A percentile compares a stretch with the other conserved stretches of the same genome.
Conservation (phyloP, 2,888 invertebrate genomes). For the Drosophila mimetica region DNA sequence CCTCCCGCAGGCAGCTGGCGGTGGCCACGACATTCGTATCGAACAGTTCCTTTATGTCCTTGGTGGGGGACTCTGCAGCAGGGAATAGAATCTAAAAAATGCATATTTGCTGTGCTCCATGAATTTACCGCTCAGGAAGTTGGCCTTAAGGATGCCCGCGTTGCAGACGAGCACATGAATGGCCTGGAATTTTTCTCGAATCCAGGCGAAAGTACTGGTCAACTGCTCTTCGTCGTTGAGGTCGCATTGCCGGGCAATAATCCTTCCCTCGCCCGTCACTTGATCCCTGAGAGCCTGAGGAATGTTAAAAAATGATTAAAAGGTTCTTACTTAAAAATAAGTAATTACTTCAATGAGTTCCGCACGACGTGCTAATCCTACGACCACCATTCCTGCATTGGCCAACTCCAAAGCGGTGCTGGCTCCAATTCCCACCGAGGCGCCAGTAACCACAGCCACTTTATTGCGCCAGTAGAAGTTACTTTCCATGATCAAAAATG, state of each 20-base stretch:
- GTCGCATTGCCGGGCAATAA: conserved; percentile 82
- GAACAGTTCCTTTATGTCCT: conserved; percentile 82
- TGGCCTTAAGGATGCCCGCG: conserved; percentile 83
- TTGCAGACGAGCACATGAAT: conserved; percentile 84
- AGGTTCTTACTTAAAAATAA: too few relatives aligned
- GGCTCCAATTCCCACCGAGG: conserved; percentile 85
- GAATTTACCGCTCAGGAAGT: conserved; percentile 77
- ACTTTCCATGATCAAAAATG: conserved; percentile 31
- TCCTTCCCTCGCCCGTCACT: conserved; percentile 82
- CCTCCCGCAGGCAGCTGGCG: conserved; percentile 86
- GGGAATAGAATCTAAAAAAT: background rate
- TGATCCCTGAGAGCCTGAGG: conserved; percentile 74
- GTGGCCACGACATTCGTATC: conserved; percentile 86
- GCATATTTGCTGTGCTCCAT: rapidly evolving
- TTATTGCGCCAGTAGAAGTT: conserved; percentile 77
- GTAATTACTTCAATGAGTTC: conserved; percentile 84
- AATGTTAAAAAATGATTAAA: background rate
- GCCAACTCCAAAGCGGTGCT: conserved; percentile 82
- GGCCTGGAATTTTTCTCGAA: conserved; percentile 74
- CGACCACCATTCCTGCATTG: conserved; percentile 85
- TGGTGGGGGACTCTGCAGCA: conserved; percentile 71
- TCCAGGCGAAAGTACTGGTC: conserved; percentile 77
- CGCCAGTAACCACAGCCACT: conserved; percentile 84
- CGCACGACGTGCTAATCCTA: conserved; percentile 85
- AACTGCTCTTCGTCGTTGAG: conserved; percentile 80